A percentile compares a stretch with the other conserved stretches of the same genome.
Conservation (phyloP, 1,140 invertebrate genomes). For the Lycorma delicatula region DNA sequence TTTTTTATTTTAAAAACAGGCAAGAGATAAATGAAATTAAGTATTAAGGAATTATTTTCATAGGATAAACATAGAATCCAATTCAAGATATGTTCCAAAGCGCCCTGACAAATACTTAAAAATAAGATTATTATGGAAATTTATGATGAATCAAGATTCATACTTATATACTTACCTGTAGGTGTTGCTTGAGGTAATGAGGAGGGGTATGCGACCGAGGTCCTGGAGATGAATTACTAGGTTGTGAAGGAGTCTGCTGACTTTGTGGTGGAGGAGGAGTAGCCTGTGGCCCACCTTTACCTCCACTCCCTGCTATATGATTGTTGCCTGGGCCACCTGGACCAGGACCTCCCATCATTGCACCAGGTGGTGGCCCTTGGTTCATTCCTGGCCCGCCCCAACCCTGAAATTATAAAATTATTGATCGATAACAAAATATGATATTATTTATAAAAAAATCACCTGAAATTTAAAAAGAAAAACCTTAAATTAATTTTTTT, state of each 20-base stretch:
- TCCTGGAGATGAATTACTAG: constrained; percentile 23
- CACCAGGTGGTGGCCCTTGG: constrained; percentile 25
- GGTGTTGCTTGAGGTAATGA: constrained; percentile 57
- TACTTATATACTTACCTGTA: constrained; percentile 39
- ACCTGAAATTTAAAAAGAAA: too few species aligned
- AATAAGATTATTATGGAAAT: too few species aligned
- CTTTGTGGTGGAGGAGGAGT: constrained; percentile 9
- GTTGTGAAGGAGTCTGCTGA: constrained; percentile 17
- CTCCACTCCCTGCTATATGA: constrained; percentile 17
- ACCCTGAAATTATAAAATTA: too few species aligned
- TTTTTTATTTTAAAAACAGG: too few species aligned
- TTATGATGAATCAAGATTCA: not conserved
- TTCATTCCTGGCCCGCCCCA: constrained; percentile 30
- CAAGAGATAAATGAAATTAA: too few species aligned
- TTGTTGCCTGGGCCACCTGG: constrained; percentile 18
- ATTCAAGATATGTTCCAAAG: too few species aligned
- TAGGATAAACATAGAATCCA: too few species aligned
- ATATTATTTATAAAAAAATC: too few species aligned
- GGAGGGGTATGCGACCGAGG: constrained; percentile 33
- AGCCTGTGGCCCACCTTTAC: constrained; percentile 14
- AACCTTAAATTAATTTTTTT: too few species aligned
- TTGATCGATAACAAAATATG: constrained; percentile 2
- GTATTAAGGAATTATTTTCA: too few species aligned
- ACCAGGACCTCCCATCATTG: constrained; percentile 24
- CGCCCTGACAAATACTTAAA: too few species aligned